These are phyloP conservation scores for Canis aureus DNA, from an alignment of 2,113 vertebrate genomes.

Conservation along the genomic window DNA sequence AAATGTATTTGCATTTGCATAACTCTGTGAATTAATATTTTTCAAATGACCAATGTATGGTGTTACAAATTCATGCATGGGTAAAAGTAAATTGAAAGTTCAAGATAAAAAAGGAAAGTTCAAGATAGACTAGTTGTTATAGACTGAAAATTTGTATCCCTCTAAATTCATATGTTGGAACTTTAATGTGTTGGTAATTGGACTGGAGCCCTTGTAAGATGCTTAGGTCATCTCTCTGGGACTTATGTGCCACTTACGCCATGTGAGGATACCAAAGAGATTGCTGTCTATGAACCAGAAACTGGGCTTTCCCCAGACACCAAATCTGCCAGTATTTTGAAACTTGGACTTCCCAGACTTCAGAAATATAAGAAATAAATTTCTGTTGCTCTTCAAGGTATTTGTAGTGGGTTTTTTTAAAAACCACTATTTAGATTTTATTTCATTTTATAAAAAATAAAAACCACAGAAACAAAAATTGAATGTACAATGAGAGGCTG, in stretches of 20 bases:
- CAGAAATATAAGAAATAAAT: background rate
- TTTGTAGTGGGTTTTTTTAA: no score
- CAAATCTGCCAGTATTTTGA: background rate
- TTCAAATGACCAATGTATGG: background rate
- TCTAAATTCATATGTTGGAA: background rate
- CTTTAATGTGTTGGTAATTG: background rate
- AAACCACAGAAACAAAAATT: slow-evolving; percentile 9
- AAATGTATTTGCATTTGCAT: background rate
- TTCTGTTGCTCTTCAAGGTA: background rate
- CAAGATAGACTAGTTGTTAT: background rate
- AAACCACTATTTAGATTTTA: background rate
- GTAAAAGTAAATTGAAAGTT: background rate
- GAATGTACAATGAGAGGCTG: background rate
- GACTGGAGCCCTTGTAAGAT: background rate
- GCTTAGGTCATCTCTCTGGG: background rate
- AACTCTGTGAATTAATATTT: background rate
- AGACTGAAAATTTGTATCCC: background rate
- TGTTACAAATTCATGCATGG: background rate
- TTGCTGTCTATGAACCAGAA: background rate
- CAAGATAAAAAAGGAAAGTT: background rate
- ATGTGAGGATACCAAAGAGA: background rate
- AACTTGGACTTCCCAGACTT: background rate
- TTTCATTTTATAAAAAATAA: slow-evolving; percentile 54
- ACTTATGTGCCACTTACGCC: background rate
- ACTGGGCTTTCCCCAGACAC: background rate